These are phyloP conservation scores for Progne subis DNA, from an alignment of 2,113 vertebrate genomes.

Conservation along the genomic window DNA sequence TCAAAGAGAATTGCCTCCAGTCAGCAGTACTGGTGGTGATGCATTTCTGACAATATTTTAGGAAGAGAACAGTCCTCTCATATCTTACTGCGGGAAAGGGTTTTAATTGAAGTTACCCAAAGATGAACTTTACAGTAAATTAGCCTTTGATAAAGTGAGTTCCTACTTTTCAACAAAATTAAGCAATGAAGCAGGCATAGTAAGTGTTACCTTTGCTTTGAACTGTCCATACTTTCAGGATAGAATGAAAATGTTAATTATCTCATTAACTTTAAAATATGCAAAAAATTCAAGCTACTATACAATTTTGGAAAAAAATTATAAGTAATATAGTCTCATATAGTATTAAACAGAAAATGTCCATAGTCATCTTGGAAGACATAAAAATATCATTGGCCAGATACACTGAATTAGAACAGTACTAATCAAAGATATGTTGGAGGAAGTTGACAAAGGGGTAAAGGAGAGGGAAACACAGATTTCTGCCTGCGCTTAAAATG, in stretches of 20 bases:
- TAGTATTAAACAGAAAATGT: not conserved
- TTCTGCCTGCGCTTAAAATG: not conserved
- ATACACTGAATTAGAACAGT: not conserved
- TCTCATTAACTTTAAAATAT: not conserved
- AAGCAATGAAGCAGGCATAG: not conserved
- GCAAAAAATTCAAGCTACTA: not conserved
- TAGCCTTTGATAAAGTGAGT: not conserved
- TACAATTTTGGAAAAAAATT: not conserved
- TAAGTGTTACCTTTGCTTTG: not conserved
- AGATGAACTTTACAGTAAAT: not conserved
- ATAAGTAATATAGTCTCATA: not conserved
- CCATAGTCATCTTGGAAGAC: not conserved
- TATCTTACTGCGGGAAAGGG: not conserved
- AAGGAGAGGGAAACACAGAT: not conserved
- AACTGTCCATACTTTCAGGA: not conserved
- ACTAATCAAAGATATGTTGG: not conserved
- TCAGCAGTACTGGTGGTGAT: not conserved
- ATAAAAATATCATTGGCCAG: not conserved
- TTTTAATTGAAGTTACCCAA: not conserved
- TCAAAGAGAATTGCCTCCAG: not conserved
- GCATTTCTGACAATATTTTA: constrained; percentile 5
- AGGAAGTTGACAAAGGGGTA: not conserved
- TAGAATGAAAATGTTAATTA: constrained; percentile 1
- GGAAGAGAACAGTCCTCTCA: not conserved
- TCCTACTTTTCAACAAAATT: not conserved